A percentile compares a stretch with the other conserved stretches of the same genome.
Conservation (phyloP, 2,113 vertebrate species). For the Ornithorhynchus anatinus region DNA sequence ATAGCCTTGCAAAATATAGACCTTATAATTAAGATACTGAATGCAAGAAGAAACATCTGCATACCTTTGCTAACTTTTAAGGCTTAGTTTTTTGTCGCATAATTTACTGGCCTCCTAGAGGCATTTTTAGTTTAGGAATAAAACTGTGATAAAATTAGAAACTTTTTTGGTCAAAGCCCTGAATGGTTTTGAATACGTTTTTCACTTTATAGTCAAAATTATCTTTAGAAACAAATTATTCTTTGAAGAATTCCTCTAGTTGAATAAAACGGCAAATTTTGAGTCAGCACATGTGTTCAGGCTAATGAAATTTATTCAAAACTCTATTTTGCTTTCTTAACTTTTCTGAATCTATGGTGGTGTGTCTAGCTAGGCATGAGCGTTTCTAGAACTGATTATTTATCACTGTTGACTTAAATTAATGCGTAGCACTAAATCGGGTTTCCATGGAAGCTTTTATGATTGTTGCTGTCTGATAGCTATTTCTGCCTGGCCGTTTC, state of each 20-base stretch:
- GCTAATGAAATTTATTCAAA: conserved; percentile 31
- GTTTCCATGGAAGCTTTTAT: too few relatives aligned
- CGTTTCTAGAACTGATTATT: neutral
- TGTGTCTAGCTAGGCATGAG: neutral
- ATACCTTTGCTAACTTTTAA: too few relatives aligned
- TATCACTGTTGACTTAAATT: neutral
- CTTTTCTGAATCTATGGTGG: too few relatives aligned
- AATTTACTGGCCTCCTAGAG: neutral
- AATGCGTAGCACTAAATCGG: too few relatives aligned
- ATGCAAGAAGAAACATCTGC: neutral
- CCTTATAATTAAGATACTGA: neutral
- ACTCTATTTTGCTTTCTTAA: neutral
- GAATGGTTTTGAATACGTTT: conserved; percentile 16
- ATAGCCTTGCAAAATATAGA: neutral
- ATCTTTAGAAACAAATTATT: neutral
- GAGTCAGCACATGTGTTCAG: conserved; percentile 24
- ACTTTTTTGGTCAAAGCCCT: conserved; percentile 5
- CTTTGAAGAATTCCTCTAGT: conserved; percentile 27
- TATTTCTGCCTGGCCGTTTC: too few relatives aligned
- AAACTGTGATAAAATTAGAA: conserved; percentile 17
- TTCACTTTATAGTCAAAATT: conserved; percentile 22
- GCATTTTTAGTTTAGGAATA: conserved; percentile 14
- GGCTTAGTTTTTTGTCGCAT: too few relatives aligned
- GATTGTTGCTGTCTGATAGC: too few relatives aligned
- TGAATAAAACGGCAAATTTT: conserved; percentile 43